phyloP scores from a whole-genome alignment of 2,797 vertebrate species.

The Mormyrops boulengeri region DNA sequence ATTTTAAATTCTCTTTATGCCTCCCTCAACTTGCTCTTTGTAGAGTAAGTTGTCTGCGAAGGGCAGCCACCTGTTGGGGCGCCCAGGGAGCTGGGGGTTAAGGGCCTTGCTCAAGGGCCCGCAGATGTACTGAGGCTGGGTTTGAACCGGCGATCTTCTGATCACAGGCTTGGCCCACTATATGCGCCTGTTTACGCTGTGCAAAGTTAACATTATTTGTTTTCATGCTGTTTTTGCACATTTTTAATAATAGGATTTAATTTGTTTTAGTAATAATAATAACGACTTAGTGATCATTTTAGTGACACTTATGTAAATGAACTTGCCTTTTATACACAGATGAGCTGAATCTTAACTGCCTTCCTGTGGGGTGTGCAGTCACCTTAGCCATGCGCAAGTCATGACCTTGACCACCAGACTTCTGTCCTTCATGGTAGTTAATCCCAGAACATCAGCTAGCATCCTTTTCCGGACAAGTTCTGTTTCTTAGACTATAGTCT shows the following conservation, averaged over 20 bases:
- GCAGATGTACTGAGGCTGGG: too few relatives aligned
- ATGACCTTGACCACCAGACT: not conserved
- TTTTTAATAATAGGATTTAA: not conserved
- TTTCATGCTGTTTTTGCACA: not conserved
- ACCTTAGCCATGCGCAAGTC: not conserved
- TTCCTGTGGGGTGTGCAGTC: not conserved
- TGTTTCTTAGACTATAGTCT: not conserved
- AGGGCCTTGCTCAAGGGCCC: too few relatives aligned
- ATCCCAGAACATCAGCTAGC: not conserved
- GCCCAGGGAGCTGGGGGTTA: too few relatives aligned
- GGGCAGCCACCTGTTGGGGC: too few relatives aligned
- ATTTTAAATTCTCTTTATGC: too few relatives aligned
- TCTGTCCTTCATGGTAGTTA: not conserved
- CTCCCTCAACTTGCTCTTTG: too few relatives aligned
- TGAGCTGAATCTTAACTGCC: not conserved
- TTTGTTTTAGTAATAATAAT: not conserved
- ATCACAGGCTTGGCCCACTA: too few relatives aligned
- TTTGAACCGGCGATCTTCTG: too few relatives aligned
- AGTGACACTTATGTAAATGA: not conserved
- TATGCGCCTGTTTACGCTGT: not conserved
- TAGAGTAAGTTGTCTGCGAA: too few relatives aligned
- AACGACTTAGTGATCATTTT: not conserved
- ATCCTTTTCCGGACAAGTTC: not conserved
- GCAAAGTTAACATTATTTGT: not conserved
- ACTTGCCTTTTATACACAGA: not conserved